phyloP scores from a whole-genome alignment of 2,113 vertebrate species.

The Noctilio leporinus region DNA sequence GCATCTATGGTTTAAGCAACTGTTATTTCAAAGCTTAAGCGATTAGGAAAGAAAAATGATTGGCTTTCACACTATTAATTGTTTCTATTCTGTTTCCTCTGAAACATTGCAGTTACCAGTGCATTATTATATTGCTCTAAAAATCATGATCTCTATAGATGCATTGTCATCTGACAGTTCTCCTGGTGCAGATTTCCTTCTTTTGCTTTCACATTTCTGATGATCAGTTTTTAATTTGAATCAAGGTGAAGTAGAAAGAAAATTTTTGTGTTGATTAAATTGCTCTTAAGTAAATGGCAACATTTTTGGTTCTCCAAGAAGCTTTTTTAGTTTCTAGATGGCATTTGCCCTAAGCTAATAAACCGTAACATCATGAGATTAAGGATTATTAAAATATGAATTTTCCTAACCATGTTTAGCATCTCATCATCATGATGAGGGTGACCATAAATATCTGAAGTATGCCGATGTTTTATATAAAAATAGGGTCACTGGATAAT shows the following conservation, averaged over 20 bases:
- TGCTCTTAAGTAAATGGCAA: constrained; percentile 21
- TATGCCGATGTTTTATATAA: constrained; percentile 49
- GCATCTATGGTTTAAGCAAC: neutral
- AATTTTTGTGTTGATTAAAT: constrained; percentile 48
- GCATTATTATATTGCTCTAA: neutral
- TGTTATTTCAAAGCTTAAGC: constrained; percentile 31
- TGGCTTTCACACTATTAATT: neutral
- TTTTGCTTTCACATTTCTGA: neutral
- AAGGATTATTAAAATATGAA: constrained; percentile 36
- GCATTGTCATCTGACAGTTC: neutral
- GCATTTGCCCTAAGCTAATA: constrained; percentile 30
- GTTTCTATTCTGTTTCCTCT: neutral
- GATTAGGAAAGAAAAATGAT: neutral
- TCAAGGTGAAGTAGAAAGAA: constrained; percentile 40
- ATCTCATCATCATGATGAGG: constrained; percentile 45
- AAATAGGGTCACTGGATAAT: constrained; percentile 77
- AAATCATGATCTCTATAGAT: neutral
- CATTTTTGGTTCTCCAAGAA: constrained; percentile 37
- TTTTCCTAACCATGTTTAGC: constrained; percentile 1
- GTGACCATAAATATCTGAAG: constrained; percentile 48
- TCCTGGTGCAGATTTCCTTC: neutral
- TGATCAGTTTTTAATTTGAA: constrained; percentile 35
- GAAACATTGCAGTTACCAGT: neutral
- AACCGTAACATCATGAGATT: constrained; percentile 25
- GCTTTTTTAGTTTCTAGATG: constrained; percentile 20